Evolutionary conservation across 2,888 invertebrate species (phyloP), one percentile per base, ranked within the genome.

Genomic region (Ophion costatus): DNA sequence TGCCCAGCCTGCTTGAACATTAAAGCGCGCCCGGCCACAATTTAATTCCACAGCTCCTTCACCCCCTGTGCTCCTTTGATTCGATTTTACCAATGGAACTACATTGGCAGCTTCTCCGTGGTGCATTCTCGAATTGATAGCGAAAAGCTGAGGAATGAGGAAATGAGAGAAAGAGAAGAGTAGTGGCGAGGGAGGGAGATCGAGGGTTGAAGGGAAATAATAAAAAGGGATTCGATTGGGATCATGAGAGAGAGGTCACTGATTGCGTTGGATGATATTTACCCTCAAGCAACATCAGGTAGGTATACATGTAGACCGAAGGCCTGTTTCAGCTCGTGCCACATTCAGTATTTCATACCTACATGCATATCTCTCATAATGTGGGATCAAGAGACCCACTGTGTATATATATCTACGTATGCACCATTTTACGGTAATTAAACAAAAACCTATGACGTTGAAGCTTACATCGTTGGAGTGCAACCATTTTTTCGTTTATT

Each of bases 261-360:
- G 45, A 22, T 88, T 76, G 73, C 83, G 82, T 80, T 82, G 76
- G 84, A 83, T 84, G 86, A 88, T 89, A 88, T 89, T 88, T 89
- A 83, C 87, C 80, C 79, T 88, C 33, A 77, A 80, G 85, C 83
- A 83, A 86, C 86, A 88, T 86, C 88, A 87, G 78, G 76, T 86
- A 64, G 57, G 78, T 88, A 88, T 83, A 84, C 78, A 45, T 14
- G 45, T 45, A 88, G 71, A 71, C 64, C 82, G 71, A 64, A 66
- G 66, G 42, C n/a, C 64, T 64, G 17, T 69, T 59, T 45, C 42
- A 33, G 61, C 59, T 64, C 24, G 42, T 64, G 20, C 17, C 61
- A 59, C 71, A 66, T 33, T 64, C 63, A 51, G 17, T 63, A 74
- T 74, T 22, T 45, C 22, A 61, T 74, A 38, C 33, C 38, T 56